phyloP scores from a whole-genome alignment of 2,797 vertebrate genomes.

The Microhierax caerulescens region DNA sequence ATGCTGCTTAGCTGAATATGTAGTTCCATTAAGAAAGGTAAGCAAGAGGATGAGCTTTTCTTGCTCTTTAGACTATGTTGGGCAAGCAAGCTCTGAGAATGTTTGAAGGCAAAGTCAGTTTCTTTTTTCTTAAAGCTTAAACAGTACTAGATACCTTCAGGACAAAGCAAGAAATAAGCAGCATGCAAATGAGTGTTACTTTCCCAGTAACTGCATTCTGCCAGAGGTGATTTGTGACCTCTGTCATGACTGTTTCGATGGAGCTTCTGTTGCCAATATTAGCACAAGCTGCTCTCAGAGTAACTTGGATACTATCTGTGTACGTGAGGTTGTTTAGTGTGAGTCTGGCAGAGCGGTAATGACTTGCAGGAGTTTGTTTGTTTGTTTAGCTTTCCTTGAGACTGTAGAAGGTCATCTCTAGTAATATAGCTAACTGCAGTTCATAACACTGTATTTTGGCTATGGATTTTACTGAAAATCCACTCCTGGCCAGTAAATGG shows the following conservation, averaged over 20 bases:
- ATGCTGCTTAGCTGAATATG: not conserved
- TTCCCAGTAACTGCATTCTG: not conserved
- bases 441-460: not conserved
- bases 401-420: not conserved
- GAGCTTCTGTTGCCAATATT: not conserved
- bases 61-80: not conserved
- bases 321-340: not conserved
- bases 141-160: not conserved
- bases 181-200: not conserved
- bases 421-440: not conserved
- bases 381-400: not conserved
- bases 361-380: not conserved
- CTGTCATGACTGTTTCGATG: not conserved
- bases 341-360: not conserved
- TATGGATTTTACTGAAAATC: not conserved
- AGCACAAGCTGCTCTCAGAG: not conserved
- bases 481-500: not conserved
- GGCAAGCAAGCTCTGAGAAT: not conserved
- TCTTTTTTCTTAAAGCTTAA: not conserved
- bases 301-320: not conserved
- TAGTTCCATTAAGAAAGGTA: not conserved
- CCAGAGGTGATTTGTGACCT: not conserved
- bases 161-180: not conserved
- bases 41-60: not conserved
- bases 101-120: not conserved